Evolutionary conservation across 2,113 vertebrate genomes (phyloP), one percentile per base, ranked within the genome.

Genomic region (Pteropus alecto): DNA sequence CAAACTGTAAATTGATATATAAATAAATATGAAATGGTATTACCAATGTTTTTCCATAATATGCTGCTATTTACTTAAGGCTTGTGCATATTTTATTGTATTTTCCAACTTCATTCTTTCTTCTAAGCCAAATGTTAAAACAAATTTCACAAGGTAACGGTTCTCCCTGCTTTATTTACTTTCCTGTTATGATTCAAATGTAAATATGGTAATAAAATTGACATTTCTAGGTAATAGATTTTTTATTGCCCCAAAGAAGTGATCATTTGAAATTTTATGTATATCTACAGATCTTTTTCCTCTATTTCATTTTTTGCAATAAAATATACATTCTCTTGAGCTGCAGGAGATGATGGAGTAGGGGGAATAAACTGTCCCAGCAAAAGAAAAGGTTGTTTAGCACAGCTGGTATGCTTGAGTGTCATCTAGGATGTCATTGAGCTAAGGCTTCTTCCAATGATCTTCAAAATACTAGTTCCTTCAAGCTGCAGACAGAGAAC

Each of bases 151-250:
- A n/a, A 41, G 22, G 22, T 78, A 74, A 61, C 15, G 68, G 46
- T 89, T 95, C 22, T 38, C 15, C 14, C 51, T 81, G 28, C 54
- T 61, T 90, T 83, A 87, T 93, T 89, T 86, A 90, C 28, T 92
- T 82, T 74, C 41, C 14, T 63, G n/a, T 51, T 33, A 83, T 87
- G 21, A 94, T 83, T 96, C 16, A 70, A 92, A n/a, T 65, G 35
- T 92, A 43, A 78, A 26, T 74, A 84, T 70, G 12, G 61, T 63
- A 91, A 82, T 85, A 93, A 56, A 81, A 19, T 76, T 51, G 35
- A 43, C 41, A 77, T 73, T 96, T 86, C 43, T 30, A 68, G 14
- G 48, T 67, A 83, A 73, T 21, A 28, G 15, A 60, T 63, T 73
- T 93, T 91, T 63, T n/a, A 94, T 84, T 97, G 41, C 3, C 28